Evolutionary conservation across 64 coral and sea anemone species (phyloP).

Genomic region (Dendrophyllia cribrosa): DNA sequence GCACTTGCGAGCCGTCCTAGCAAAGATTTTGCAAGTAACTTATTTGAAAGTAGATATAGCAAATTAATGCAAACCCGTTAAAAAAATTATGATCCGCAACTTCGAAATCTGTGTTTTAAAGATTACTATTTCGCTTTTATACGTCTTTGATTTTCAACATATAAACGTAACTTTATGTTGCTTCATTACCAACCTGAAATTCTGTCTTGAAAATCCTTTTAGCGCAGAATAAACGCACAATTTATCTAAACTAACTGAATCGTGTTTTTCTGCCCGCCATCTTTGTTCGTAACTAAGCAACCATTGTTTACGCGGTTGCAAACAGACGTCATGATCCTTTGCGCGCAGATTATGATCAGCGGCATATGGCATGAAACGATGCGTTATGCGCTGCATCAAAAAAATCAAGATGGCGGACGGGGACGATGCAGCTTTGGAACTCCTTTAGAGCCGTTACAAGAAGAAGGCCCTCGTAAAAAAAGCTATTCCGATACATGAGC

Average conservation of each 20-base stretch:
- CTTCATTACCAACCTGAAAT: background rate
- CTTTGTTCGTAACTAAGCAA: slow-evolving; percentile 26
- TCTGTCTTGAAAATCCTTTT: background rate
- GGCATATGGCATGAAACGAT: background rate
- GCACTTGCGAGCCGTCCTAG: too few species aligned
- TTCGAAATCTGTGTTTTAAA: too few species aligned
- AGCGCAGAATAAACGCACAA: background rate
- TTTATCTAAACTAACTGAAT: background rate
- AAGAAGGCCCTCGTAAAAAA: slow-evolving; percentile 95
- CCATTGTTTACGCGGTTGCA: background rate
- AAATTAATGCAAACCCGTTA: too few species aligned
- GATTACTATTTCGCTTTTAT: background rate
- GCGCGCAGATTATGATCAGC: background rate
- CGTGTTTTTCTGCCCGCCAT: slow-evolving; percentile 3
- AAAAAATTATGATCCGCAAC: too few species aligned
- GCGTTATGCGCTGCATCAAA: background rate
- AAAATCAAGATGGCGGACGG: slow-evolving; percentile 65
- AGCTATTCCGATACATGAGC: slow-evolving; percentile 87
- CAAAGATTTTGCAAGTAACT: too few species aligned
- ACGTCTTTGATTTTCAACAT: background rate
- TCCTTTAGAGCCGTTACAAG: slow-evolving; percentile 80
- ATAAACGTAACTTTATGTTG: background rate
- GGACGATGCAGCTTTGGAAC: slow-evolving; percentile 84
- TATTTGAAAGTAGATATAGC: too few species aligned
- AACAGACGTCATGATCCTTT: background rate